Evolutionary conservation across 2,113 vertebrate genomes (phyloP).

Genomic region (Meles meles): DNA sequence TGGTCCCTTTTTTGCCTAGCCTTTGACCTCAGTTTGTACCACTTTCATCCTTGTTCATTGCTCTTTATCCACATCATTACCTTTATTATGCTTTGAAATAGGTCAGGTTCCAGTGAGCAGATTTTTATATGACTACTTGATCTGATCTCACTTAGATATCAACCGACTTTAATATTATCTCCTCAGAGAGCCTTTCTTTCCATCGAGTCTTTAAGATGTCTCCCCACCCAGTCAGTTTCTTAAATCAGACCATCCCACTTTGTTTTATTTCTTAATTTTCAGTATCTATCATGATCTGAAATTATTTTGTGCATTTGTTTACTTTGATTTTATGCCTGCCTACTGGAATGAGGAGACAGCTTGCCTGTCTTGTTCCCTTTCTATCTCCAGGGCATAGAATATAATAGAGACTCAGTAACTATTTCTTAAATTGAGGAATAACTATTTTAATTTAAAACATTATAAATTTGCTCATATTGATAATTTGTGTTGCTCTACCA

Average conservation of each 20-base stretch:
- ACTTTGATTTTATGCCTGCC: background rate
- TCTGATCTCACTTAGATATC: background rate
- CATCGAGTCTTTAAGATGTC: background rate
- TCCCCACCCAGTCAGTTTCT: background rate
- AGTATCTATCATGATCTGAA: background rate
- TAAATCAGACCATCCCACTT: background rate
- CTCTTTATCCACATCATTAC: background rate
- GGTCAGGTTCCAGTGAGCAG: background rate
- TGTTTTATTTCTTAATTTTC: background rate
- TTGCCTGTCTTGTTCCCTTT: background rate
- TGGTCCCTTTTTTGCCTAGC: background rate
- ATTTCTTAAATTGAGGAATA: background rate
- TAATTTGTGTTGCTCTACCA: background rate
- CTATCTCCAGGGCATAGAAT: background rate
- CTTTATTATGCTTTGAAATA: background rate
- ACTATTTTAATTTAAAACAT: constrained; percentile 14
- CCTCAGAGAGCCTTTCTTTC: background rate
- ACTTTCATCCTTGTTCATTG: background rate
- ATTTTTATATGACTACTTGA: background rate
- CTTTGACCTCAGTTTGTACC: background rate
- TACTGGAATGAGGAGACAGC: background rate
- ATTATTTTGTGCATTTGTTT: background rate
- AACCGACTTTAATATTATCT: background rate
- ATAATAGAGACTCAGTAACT: background rate
- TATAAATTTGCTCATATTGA: background rate